Evolutionary conservation across 2,888 invertebrate genomes (phyloP), one percentile per base, ranked within the genome.

Genomic region (Theristus sp.): DNA sequence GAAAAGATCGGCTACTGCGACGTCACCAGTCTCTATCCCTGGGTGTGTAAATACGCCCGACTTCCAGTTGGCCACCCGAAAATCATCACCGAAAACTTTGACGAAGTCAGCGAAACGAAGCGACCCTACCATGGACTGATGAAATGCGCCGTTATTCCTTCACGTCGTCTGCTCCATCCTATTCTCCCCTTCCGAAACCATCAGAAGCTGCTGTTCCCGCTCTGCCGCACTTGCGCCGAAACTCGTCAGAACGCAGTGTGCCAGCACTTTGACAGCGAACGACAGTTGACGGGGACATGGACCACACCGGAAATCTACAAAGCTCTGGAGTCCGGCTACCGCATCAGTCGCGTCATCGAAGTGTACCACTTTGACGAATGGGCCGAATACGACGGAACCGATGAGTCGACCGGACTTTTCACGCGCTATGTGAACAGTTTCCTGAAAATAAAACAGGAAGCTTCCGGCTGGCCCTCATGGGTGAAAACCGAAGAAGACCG

Each of bases 281-380:
- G 71, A 52, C 24, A 46, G 1, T n/a, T 72, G 1, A 60, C 58
- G 0, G 70, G 71, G 1, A 67, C 68, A 0, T 71, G 68, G 68
- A 63, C 65, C 38, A 65, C 67, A 1, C 64, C 65, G 1, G 72
- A 71, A 59, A 53, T 72, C 1, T 59, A 64, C 31, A 62, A 61
- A 10, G 71, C 71, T 10, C 10, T 66, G 1, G 30, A 64, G 30
- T 59, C 64, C 31, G 70, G 70, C 1, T 72, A 71, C 58, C 25
- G 24, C 1, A 57, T 72, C 6, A 1, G 61, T 1, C 59, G 69
- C 58, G 64, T 69, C 1, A 63, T 66, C 60, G 69, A 69, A 58
- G 65, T 70, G 1, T 67, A 65, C 60, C 67, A 71, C 62, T 71
- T 65, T 58, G 57, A 63, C 1, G 25, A 65, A 57, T 62, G 62